Conservation (phyloP, 2,113 vertebrate genomes). For the Anarrhichthys ocellatus region DNA sequence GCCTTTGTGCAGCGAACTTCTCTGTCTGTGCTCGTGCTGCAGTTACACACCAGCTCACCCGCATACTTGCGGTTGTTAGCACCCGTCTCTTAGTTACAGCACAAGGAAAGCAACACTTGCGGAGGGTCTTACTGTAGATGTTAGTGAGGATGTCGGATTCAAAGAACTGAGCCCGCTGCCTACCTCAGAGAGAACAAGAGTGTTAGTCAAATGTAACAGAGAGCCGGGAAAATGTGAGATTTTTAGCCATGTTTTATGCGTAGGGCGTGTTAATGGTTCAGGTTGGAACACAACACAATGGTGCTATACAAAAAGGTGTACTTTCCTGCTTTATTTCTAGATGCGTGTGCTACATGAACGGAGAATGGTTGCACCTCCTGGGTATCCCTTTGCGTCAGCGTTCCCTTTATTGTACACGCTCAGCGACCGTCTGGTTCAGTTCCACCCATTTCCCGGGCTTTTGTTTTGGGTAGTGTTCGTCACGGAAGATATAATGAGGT, state of each 20-base stretch:
- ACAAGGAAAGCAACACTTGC: constrained; percentile 56
- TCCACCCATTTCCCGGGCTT: constrained; percentile 73
- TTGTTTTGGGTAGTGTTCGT: constrained; percentile 64
- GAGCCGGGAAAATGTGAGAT: not conserved
- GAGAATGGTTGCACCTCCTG: constrained; percentile 65
- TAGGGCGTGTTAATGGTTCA: constrained; percentile 22
- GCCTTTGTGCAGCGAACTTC: constrained; percentile 67
- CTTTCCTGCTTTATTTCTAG: constrained; percentile 61
- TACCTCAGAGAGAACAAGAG: constrained; percentile 4
- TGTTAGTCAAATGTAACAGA: not conserved
- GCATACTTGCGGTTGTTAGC: constrained; percentile 72
- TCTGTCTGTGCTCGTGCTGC: constrained; percentile 65
- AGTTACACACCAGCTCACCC: constrained; percentile 67
- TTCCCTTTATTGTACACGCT: constrained; percentile 66
- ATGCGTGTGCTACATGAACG: constrained; percentile 23
- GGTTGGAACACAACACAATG: constrained; percentile 60
- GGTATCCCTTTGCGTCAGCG: constrained; percentile 60
- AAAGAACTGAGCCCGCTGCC: constrained; percentile 25
- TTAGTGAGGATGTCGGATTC: constrained; percentile 10
- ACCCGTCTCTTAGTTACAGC: constrained; percentile 77
- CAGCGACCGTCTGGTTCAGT: constrained; percentile 50
- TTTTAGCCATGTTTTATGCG: not conserved
- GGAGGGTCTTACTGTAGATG: constrained; percentile 63
- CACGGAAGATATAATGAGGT: constrained; percentile 59
- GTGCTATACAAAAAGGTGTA: constrained; percentile 44